phyloP scores from a whole-genome alignment of 2,113 vertebrate species.

The Plestiodon gilberti region DNA sequence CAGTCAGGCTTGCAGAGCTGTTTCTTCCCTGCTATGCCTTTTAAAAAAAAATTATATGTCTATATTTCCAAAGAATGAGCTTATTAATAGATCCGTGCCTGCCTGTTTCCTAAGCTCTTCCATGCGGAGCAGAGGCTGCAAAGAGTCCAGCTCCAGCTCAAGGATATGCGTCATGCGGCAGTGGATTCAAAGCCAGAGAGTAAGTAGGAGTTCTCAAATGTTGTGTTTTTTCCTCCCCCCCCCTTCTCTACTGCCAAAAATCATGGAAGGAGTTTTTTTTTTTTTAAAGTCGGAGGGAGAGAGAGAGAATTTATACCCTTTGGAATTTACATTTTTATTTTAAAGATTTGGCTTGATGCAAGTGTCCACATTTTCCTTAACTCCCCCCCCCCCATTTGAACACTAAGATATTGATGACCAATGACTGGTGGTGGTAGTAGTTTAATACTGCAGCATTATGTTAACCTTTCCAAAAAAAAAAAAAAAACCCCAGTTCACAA shows the following conservation, averaged over 20 bases:
- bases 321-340: background rate
- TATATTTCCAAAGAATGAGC: slow-evolving; percentile 45
- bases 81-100: slow-evolving; percentile 39
- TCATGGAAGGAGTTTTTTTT: background rate
- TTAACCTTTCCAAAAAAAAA: background rate
- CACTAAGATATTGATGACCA: background rate
- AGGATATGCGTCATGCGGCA: slow-evolving; percentile 89
- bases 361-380: background rate
- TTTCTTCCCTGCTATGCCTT: background rate
- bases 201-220: slow-evolving; percentile 75
- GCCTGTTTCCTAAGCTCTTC: slow-evolving; percentile 84
- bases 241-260: slow-evolving; percentile 29
- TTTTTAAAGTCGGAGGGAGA: background rate
- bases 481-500: no score
- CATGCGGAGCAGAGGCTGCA: slow-evolving; percentile 90
- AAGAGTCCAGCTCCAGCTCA: slow-evolving; percentile 89
- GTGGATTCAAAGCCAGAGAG: slow-evolving; percentile 94
- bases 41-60: background rate
- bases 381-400: background rate
- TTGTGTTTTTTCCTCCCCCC: background rate
- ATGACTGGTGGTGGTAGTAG: background rate
- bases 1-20: background rate
- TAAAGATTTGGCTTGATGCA: background rate
- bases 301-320: background rate
- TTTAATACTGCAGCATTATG: no score